Percentiles rank a stretch among this genome's conserved stretches.
phyloP scores from a whole-genome alignment of 2,113 vertebrate genomes.

The Brienomyrus longianalis region DNA sequence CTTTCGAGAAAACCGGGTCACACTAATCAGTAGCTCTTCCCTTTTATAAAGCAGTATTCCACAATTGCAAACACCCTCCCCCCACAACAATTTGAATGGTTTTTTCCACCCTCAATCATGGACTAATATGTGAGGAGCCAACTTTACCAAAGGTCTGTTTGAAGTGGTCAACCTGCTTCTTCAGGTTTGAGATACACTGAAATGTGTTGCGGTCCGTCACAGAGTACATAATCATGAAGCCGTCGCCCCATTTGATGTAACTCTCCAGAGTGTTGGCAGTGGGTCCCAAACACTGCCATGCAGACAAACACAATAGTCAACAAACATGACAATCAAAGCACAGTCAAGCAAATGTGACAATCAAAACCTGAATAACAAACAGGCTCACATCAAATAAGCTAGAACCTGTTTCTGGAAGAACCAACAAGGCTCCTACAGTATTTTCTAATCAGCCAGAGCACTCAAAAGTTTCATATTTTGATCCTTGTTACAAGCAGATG shows the following conservation, averaged over 20 bases:
- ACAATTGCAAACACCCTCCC: background rate
- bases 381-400: background rate
- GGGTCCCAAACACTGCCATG: conserved; percentile 32
- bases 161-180: conserved; percentile 57
- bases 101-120: background rate
- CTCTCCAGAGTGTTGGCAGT: conserved; percentile 45
- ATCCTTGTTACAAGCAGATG: background rate
- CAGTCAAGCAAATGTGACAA: background rate
- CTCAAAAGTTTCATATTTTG: background rate
- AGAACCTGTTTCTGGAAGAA: background rate
- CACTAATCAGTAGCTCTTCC: background rate
- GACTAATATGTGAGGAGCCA: background rate
- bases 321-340: background rate
- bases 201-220: conserved; percentile 59
- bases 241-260: conserved; percentile 61
- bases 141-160: conserved; percentile 55
- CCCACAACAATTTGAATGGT: background rate
- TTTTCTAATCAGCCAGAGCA: background rate
- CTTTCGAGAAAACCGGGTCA: background rate
- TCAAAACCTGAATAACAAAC: background rate
- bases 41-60: background rate
- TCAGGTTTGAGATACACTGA: conserved; percentile 52
- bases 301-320: background rate
- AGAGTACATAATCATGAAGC: conserved; percentile 63
- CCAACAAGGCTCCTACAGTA: background rate